These are phyloP conservation scores for Esperia sulphurella DNA, from an alignment of 2,888 invertebrate genomes.

Conservation along the genomic window DNA sequence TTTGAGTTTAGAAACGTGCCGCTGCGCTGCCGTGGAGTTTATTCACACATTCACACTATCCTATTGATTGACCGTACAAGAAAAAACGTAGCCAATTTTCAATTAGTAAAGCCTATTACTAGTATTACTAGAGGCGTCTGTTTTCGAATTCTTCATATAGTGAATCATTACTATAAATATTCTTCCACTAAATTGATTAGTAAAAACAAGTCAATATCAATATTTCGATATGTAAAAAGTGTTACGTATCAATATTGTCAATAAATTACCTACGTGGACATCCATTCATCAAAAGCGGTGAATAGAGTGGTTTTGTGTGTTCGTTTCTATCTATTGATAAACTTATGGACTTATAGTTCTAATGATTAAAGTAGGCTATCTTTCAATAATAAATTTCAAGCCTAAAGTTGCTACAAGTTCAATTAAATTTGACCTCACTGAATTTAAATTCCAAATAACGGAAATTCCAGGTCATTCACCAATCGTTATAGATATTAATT, in stretches of 20 bases:
- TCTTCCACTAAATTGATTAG: too few species aligned
- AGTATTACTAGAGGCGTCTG: neutral
- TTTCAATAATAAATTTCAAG: too few species aligned
- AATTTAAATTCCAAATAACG: too few species aligned
- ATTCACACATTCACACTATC: too few species aligned
- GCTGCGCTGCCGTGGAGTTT: constrained; percentile 34
- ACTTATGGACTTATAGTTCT: neutral
- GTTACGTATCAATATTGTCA: neutral
- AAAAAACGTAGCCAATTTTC: constrained; percentile 17
- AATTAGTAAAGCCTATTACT: neutral
- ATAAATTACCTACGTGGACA: neutral
- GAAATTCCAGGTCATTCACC: too few species aligned
- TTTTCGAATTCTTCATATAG: too few species aligned
- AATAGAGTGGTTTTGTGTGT: neutral
- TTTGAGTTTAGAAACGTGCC: constrained; percentile 38
- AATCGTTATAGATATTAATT: neutral
- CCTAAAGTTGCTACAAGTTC: too few species aligned
- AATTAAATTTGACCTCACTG: too few species aligned
- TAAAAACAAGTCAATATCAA: too few species aligned
- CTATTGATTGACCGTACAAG: constrained; percentile 46
- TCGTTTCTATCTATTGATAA: neutral
- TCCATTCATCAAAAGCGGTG: neutral
- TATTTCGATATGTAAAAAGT: too few species aligned
- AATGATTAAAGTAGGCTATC: neutral
- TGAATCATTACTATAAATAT: too few species aligned